Percentiles rank a stretch among this genome's conserved stretches.
phyloP scores from a whole-genome alignment of 2,113 vertebrate species.

The Scolopax mira region DNA sequence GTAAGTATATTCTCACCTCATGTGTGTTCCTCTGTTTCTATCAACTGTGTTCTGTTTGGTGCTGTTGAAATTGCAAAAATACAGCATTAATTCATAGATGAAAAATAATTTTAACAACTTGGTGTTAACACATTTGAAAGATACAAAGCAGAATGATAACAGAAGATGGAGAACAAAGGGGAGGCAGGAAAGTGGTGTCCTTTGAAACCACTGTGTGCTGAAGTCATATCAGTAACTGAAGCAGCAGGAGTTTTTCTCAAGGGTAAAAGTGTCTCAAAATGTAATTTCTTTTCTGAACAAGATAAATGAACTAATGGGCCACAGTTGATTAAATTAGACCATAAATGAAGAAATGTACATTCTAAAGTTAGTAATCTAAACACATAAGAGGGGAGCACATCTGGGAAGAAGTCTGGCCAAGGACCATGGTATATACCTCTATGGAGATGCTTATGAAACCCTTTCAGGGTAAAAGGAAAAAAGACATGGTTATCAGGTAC shows the following conservation, averaged over 20 bases:
- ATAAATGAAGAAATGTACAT: not conserved
- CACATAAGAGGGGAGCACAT: not conserved
- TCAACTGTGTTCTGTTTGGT: not conserved
- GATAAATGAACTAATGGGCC: not conserved
- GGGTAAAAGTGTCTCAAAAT: not conserved
- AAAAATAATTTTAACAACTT: not conserved
- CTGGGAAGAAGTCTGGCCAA: not conserved
- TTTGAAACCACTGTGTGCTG: not conserved
- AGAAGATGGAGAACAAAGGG: not conserved
- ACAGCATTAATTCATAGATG: not conserved
- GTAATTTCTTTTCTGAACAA: not conserved
- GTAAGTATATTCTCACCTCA: not conserved
- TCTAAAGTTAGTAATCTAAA: not conserved
- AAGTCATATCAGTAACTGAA: not conserved
- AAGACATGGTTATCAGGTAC: not conserved
- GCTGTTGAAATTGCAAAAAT: not conserved
- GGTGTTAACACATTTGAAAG: not conserved
- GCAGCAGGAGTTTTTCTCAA: not conserved
- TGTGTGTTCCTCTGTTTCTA: not conserved
- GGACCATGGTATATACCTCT: not conserved
- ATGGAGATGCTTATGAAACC: not conserved
- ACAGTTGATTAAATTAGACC: not conserved
- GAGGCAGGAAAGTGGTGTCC: not conserved
- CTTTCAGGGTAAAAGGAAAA: not conserved
- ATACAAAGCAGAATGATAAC: not conserved